Percentiles rank a stretch among this genome's conserved stretches.
Evolutionary conservation across 2,797 vertebrate genomes (phyloP).

Genomic region (Macropodus opercularis): DNA sequence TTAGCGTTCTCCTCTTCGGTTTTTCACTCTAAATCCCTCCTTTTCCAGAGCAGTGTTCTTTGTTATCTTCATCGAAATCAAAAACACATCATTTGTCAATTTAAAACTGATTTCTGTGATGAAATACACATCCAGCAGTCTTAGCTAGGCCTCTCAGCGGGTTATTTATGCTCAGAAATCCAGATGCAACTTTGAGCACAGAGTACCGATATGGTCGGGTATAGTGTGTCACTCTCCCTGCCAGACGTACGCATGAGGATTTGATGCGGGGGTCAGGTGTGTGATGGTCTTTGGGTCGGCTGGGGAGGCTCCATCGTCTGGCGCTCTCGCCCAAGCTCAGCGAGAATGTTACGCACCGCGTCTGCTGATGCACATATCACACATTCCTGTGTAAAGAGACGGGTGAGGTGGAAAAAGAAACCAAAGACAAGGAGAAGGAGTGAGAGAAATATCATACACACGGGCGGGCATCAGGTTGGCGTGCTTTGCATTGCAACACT

Average conservation of each 20-base stretch:
- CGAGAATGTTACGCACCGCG: conserved; percentile 62
- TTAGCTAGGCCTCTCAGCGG: neutral
- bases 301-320: conserved; percentile 38
- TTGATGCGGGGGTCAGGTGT: conserved; percentile 16
- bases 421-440: conserved; percentile 44
- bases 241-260: neutral
- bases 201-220: neutral
- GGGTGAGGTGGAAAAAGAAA: conserved; percentile 24
- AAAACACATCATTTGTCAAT: conserved; percentile 30
- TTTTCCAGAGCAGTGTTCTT: conserved; percentile 23
- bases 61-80: conserved; percentile 40
- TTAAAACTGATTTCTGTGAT: conserved; percentile 20
- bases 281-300: conserved; percentile 9
- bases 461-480: conserved; percentile 43
- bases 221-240: neutral
- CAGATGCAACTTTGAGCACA: conserved; percentile 6
- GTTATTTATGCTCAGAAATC: conserved; percentile 2
- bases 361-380: conserved; percentile 79
- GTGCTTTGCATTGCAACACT: conserved; percentile 12
- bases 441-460: conserved; percentile 45
- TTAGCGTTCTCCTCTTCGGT: conserved; percentile 19
- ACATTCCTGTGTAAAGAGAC: conserved; percentile 76
- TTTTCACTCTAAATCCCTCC: conserved; percentile 25
- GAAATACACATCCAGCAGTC: conserved; percentile 3
- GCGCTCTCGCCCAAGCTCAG: conserved; percentile 70